Evolutionary conservation across 2,797 vertebrate genomes (phyloP).

Genomic region (Chaetodon trifasciatus): DNA sequence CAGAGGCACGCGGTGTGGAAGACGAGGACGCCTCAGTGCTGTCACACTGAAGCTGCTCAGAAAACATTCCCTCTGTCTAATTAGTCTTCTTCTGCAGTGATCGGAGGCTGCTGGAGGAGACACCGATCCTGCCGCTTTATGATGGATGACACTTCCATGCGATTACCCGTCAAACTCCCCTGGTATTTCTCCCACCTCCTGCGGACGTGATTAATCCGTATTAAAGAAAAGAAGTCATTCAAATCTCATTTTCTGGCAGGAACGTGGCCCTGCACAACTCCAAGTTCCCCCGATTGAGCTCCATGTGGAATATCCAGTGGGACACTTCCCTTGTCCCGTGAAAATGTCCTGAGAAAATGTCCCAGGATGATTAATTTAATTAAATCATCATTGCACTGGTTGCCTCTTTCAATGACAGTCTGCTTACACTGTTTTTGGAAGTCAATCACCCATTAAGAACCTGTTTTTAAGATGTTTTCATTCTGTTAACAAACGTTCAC

Average conservation of each 20-base stretch:
- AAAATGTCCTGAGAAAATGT: conserved; percentile 40
- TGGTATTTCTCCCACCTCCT: background rate
- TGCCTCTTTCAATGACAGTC: background rate
- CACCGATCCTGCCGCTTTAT: conserved; percentile 47
- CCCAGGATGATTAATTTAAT: conserved; percentile 24
- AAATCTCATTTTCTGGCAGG: conserved; percentile 26
- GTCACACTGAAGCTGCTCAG: background rate
- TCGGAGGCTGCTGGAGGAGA: conserved; percentile 49
- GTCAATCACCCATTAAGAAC: conserved; percentile 16
- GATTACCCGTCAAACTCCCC: conserved; percentile 12
- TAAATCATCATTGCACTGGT: conserved; percentile 2
- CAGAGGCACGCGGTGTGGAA: background rate
- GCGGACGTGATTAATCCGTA: conserved; percentile 46
- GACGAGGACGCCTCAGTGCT: background rate
- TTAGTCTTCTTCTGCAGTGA: conserved; percentile 53
- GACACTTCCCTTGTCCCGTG: conserved; percentile 28
- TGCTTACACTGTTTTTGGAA: conserved; percentile 4
- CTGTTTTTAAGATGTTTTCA: conserved; percentile 7
- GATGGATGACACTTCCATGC: conserved; percentile 56
- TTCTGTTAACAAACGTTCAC: conserved; percentile 1
- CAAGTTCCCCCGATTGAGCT: conserved; percentile 24
- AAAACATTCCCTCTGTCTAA: conserved; percentile 36
- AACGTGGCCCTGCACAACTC: conserved; percentile 24
- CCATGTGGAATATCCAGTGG: conserved; percentile 22
- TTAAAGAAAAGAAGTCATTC: conserved; percentile 6